Percentiles rank a stretch among this genome's conserved stretches.
Evolutionary conservation across 1,140 invertebrate genomes (phyloP).

Genomic region (Semibalanus balanoides): DNA sequence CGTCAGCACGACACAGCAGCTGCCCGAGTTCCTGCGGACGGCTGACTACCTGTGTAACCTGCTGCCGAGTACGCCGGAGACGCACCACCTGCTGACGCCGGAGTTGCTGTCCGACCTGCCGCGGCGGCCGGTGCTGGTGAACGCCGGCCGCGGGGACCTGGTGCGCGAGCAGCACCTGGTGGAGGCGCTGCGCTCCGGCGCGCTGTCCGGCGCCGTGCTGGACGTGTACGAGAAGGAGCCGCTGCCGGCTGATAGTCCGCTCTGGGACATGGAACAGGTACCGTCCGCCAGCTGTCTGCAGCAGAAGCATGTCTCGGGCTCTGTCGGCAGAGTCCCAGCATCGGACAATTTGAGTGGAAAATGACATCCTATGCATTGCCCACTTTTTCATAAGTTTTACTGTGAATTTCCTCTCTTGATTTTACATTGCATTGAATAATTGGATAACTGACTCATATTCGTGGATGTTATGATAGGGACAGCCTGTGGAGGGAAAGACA

Average conservation of each 20-base stretch:
- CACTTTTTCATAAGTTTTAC: no score
- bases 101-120: conserved; percentile 27
- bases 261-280: conserved; percentile 37
- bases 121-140: conserved; percentile 35
- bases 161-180: conserved; percentile 38
- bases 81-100: conserved; percentile 35
- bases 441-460: no score
- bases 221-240: conserved; percentile 45
- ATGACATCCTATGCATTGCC: no score
- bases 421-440: no score
- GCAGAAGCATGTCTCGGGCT: no score
- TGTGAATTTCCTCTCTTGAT: no score
- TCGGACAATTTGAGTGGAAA: no score
- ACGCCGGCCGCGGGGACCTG: conserved; percentile 41
- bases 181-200: conserved; percentile 37
- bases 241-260: conserved; percentile 31
- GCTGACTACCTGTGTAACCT: conserved; percentile 43
- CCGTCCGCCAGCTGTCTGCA: no score
- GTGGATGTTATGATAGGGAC: no score
- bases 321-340: no score
- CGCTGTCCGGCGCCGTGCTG: conserved; percentile 41
- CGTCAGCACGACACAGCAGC: conserved; percentile 19
- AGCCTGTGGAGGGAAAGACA: no score
- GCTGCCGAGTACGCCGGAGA: conserved; percentile 39
- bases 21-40: conserved; percentile 33